Evolutionary conservation across 2,888 invertebrate species (phyloP).

Genomic region (Acanthoscelides obtectus): DNA sequence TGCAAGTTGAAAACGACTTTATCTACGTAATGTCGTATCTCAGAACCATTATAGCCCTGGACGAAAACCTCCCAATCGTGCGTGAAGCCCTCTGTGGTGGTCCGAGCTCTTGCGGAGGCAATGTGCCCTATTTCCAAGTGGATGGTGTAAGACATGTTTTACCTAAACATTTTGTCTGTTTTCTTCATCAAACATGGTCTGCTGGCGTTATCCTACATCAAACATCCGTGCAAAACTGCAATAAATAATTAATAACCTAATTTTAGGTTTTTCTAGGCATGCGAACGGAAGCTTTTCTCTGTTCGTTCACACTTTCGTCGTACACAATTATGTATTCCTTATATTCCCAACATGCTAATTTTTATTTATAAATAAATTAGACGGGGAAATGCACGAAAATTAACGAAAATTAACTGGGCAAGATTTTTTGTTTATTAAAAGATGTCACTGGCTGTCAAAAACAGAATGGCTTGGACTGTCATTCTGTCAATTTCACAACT

Average conservation of each 20-base stretch:
- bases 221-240: conserved; percentile 13
- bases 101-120: conserved; percentile 74
- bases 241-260: conserved; percentile 22
- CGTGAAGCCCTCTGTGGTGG: conserved; percentile 86
- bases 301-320: background rate
- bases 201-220: conserved; percentile 10
- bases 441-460: background rate
- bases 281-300: background rate
- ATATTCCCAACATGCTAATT: background rate
- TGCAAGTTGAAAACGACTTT: conserved; percentile 89
- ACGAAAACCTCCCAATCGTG: conserved; percentile 98
- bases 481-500: no score
- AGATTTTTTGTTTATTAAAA: background rate
- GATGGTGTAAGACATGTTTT: conserved; percentile 66
- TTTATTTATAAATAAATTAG: background rate
- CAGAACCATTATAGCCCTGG: conserved; percentile 78
- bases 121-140: conserved; percentile 91
- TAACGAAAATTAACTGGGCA: background rate
- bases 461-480: no score
- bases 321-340: background rate
- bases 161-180: conserved; percentile 26
- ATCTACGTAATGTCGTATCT: conserved; percentile 87
- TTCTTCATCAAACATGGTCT: conserved; percentile 19
- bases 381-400: background rate
- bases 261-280: conserved; percentile 20